These are phyloP conservation scores for Torymus tubicola DNA, from an alignment of 2,888 invertebrate species.

Conservation along the genomic window DNA sequence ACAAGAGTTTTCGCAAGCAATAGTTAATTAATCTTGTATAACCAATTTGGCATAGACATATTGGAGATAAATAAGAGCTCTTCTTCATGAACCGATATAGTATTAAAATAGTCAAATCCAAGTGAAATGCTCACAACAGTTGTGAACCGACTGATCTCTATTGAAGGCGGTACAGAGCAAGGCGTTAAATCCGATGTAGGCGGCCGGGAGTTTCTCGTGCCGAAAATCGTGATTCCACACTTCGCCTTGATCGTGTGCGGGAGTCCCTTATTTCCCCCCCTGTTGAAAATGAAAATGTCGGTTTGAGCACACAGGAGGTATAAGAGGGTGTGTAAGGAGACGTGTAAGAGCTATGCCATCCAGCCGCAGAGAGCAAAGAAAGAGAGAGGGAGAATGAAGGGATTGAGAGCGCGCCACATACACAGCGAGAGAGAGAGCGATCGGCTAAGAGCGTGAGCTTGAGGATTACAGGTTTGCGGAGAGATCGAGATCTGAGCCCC, in stretches of 20 bases:
- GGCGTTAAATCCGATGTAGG: no score
- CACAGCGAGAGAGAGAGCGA: constrained; percentile 16
- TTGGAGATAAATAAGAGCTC: no score
- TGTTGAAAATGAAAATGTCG: constrained; percentile 30
- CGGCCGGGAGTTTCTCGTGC: background rate
- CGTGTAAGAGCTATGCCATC: constrained; percentile 1
- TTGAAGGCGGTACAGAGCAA: no score
- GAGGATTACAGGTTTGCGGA: constrained; percentile 76
- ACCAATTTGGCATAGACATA: no score
- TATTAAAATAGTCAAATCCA: no score
- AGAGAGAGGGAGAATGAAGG: constrained; percentile 10
- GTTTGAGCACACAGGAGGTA: constrained; percentile 27
- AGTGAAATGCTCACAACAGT: no score
- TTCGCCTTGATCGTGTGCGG: constrained; percentile 26
- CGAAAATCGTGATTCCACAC: constrained; percentile 12
- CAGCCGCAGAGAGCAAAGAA: background rate
- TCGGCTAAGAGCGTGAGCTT: constrained; percentile 50
- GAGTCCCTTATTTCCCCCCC: background rate
- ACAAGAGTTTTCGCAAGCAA: no score
- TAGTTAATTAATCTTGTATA: no score
- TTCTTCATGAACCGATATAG: no score
- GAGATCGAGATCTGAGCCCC: constrained; percentile 74
- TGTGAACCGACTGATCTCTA: no score
- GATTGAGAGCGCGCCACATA: background rate
- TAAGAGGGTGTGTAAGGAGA: constrained; percentile 37